These are phyloP conservation scores for Triplophysa yarkandensis DNA, from an alignment of 2,797 vertebrate genomes.

Conservation along the genomic window DNA sequence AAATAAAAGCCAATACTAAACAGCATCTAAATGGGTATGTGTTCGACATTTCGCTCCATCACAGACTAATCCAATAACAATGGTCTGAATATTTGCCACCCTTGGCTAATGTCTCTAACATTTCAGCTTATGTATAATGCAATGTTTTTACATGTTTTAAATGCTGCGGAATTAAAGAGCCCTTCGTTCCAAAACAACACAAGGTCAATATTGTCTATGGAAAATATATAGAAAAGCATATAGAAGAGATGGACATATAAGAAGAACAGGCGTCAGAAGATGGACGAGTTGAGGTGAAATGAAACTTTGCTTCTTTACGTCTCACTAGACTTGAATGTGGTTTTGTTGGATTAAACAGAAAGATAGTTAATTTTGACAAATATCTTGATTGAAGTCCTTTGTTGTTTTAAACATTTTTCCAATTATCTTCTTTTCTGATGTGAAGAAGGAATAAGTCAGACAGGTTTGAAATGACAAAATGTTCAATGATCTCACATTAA, in stretches of 20 bases:
- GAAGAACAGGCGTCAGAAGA: slow-evolving; percentile 26
- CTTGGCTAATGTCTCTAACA: slow-evolving; percentile 52
- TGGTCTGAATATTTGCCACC: slow-evolving; percentile 47
- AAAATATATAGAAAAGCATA: slow-evolving; percentile 18
- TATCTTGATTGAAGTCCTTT: no score
- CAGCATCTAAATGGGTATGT: slow-evolving; percentile 15
- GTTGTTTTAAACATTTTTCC: no score
- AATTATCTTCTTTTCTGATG: no score
- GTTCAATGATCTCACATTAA: neutral
- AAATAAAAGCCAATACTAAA: neutral
- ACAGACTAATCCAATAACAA: slow-evolving; percentile 25
- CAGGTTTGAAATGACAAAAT: neutral
- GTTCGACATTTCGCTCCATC: slow-evolving; percentile 20
- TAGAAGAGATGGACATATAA: slow-evolving; percentile 24
- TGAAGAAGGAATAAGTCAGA: no score
- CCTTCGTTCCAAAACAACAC: slow-evolving; percentile 27
- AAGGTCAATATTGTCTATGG: slow-evolving; percentile 23
- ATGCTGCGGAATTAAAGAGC: slow-evolving; percentile 29
- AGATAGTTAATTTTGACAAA: no score
- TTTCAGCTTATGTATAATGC: slow-evolving; percentile 61
- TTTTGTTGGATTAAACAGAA: slow-evolving; percentile 17
- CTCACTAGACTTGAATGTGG: slow-evolving; percentile 30
- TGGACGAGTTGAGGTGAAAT: slow-evolving; percentile 44
- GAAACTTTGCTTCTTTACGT: slow-evolving; percentile 40
- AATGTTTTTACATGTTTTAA: slow-evolving; percentile 61